These are phyloP conservation scores for Epizoanthus stellaris DNA, from an alignment of 92 coral and sea anemone genomes.

Conservation along the genomic window DNA sequence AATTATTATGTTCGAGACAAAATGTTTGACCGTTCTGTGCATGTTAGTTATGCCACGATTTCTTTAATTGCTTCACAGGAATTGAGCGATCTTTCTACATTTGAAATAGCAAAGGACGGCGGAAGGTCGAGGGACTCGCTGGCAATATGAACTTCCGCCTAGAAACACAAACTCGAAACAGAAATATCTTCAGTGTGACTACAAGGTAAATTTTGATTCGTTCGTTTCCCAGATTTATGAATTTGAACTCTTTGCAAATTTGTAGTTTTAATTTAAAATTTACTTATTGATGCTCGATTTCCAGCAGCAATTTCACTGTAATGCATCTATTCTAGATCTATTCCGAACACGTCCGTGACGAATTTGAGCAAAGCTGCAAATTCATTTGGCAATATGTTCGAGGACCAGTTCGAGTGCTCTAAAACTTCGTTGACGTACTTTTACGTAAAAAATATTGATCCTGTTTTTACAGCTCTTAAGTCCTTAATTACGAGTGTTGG, in stretches of 20 bases:
- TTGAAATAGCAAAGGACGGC: not conserved
- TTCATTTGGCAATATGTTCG: no score
- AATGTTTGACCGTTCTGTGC: not conserved
- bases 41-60: not conserved
- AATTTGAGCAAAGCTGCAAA: no score
- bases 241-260: not conserved
- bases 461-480: not conserved
- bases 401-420: no score
- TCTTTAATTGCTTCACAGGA: not conserved
- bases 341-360: no score
- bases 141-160: not conserved
- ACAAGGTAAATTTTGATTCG: not conserved
- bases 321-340: no score
- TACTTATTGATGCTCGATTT: no score
- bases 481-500: conserved; percentile 6
- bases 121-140: not conserved
- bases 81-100: not conserved
- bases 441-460: not conserved
- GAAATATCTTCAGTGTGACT: not conserved
- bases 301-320: no score
- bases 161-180: not conserved
- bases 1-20: not conserved
- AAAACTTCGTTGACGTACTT: not conserved
- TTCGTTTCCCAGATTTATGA: not conserved
- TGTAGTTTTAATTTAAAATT: not conserved